Evolutionary conservation across 1,140 invertebrate species (phyloP), one percentile per base, ranked within the genome.

Genomic region (Agrypnia vestita): DNA sequence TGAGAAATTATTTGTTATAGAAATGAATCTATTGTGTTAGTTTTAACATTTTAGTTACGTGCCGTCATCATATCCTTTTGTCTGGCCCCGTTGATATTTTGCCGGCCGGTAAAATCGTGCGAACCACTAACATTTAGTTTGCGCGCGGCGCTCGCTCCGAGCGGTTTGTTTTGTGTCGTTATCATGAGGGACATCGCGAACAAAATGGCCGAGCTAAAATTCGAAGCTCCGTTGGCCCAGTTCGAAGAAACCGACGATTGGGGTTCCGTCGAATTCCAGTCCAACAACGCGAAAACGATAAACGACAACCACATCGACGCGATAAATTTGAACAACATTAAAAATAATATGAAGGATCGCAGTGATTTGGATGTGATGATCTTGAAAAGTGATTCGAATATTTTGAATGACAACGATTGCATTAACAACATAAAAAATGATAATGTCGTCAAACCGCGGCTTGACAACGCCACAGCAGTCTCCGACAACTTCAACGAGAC

Each of bases 161-260:
- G 81, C 78, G 80, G 84, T 86, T 86, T 85, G 87, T 85, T 86
- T 86, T 85, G 86, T 86, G 84, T 85, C 86, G 86, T 85, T 86
- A 90, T 88, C 86, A 96, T 96, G 95, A 93, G 94, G 93, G 95
- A 96, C 91, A 92, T 94, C 91, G 92, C 92, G 90, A 93, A 91
- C 86, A 96, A 96, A 91, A 98, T 98, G 95, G 96, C 96, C 91
- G 97, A 98, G 93, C 93, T 98, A 85, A 96, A 97, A 91, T 97
- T 98, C 91, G 96, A 98, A 91, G 97, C 97, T 91, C 97, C 97
- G 82, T 90, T 98, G 86, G 97, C 97, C 77, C 95, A 96, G 88
- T 97, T 97, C 89, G 96, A 97, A 89, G 96, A 97, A 88, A 93
- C 96, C 78, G 97, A 98, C 88, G 93, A 93, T 83, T 93, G 92